phyloP scores from a whole-genome alignment of 35 echinoderm and acorn worm species.

The Diadema setosum region DNA sequence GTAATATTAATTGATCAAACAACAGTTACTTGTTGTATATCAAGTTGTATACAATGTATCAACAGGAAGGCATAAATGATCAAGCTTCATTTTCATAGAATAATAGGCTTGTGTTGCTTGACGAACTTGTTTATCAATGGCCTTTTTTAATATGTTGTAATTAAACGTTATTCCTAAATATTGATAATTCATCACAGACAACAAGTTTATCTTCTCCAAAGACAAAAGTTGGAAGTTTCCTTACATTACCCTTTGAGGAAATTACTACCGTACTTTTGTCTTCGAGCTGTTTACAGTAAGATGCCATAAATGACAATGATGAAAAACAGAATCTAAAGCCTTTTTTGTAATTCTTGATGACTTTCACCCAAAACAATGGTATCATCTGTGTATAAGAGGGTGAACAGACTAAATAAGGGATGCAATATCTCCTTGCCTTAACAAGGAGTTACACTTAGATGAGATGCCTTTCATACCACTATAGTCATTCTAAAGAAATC shows the following conservation, averaged over 20 bases:
- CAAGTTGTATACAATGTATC: background rate
- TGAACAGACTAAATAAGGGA: background rate
- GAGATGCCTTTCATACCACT: background rate
- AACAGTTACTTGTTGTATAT: background rate
- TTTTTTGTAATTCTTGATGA: background rate
- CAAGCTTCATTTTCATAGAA: background rate
- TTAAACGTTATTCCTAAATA: background rate
- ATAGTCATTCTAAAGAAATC: background rate
- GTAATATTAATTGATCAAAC: background rate
- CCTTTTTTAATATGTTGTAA: background rate
- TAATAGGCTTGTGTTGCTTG: background rate
- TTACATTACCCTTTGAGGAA: conserved; percentile 2
- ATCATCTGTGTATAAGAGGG: background rate
- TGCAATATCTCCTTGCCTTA: background rate
- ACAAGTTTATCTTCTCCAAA: background rate
- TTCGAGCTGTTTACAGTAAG: background rate
- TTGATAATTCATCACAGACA: background rate
- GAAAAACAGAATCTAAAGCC: background rate
- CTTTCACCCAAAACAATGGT: background rate
- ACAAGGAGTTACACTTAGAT: background rate
- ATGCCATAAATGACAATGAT: background rate
- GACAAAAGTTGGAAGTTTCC: background rate
- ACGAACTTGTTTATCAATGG: background rate
- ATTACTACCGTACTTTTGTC: background rate
- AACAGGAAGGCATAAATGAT: background rate